Evolutionary conservation across 2,888 invertebrate species (phyloP).

Genomic region (Rotaria sp.): DNA sequence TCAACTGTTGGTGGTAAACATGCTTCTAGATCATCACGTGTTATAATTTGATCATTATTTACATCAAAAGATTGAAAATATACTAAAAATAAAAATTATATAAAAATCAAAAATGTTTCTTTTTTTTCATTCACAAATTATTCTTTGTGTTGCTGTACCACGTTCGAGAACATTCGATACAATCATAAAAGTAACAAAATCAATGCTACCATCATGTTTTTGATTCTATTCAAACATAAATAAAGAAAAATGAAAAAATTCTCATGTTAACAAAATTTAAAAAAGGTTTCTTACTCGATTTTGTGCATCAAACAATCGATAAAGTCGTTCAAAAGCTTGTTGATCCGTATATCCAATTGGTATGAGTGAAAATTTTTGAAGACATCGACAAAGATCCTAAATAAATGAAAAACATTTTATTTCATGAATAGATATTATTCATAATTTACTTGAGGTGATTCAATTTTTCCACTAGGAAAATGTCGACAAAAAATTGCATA

Average conservation of each 20-base stretch:
- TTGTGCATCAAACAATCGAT: neutral
- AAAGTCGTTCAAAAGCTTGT: neutral
- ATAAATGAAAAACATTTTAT: no score
- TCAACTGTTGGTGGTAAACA: neutral
- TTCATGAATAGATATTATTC: no score
- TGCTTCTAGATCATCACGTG: neutral
- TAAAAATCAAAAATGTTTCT: no score
- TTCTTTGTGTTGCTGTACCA: neutral
- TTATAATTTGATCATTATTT: neutral
- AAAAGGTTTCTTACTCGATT: neutral
- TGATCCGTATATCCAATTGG: neutral
- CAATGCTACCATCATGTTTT: neutral
- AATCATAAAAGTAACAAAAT: neutral
- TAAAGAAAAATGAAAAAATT: neutral
- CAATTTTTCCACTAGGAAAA: neutral
- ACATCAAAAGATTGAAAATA: neutral
- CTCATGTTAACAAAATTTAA: no score
- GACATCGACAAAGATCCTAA: neutral
- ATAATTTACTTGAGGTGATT: neutral
- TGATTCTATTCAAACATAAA: neutral
- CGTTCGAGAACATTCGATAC: neutral
- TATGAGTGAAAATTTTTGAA: neutral
- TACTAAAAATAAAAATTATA: neutral
- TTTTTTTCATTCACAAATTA: neutral
- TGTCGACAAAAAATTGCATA: neutral